phyloP scores from a whole-genome alignment of 2,888 invertebrate genomes.

The Allygus modestus region DNA sequence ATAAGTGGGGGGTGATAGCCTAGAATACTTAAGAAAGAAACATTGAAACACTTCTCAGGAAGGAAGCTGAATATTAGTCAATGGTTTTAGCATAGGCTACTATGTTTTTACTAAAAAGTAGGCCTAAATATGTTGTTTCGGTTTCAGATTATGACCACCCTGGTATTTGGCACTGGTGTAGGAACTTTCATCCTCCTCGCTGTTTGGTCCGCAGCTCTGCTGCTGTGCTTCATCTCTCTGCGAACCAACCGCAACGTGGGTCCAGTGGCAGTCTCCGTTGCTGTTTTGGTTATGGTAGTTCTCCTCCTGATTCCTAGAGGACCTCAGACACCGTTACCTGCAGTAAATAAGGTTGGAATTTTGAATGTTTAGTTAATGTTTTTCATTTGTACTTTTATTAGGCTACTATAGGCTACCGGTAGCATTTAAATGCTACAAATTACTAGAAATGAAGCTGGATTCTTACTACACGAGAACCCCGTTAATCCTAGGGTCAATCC shows the following conservation, averaged over 20 bases:
- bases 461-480: too few relatives aligned
- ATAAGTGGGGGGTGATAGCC: too few relatives aligned
- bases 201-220: constrained; percentile 81
- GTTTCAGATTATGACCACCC: constrained; percentile 72
- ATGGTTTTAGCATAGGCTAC: too few relatives aligned
- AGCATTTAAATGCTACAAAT: too few relatives aligned
- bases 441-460: too few relatives aligned
- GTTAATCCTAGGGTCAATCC: too few relatives aligned
- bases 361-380: constrained; percentile 73
- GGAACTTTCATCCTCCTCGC: constrained; percentile 82
- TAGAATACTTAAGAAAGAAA: too few relatives aligned
- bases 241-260: constrained; percentile 82
- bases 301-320: constrained; percentile 80
- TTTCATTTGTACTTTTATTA: constrained; percentile 73
- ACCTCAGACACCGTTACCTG: constrained; percentile 71
- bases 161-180: constrained; percentile 78
- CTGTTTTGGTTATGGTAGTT: constrained; percentile 78
- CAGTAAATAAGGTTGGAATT: constrained; percentile 76
- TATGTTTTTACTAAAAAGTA: too few relatives aligned
- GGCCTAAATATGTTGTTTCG: too few relatives aligned
- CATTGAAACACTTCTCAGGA: too few relatives aligned
- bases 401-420: too few relatives aligned
- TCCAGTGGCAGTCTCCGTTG: constrained; percentile 78
- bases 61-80: too few relatives aligned
- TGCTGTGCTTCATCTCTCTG: constrained; percentile 81